Evolutionary conservation across 2,888 invertebrate genomes (phyloP).

Genomic region (Catocala fraxini): DNA sequence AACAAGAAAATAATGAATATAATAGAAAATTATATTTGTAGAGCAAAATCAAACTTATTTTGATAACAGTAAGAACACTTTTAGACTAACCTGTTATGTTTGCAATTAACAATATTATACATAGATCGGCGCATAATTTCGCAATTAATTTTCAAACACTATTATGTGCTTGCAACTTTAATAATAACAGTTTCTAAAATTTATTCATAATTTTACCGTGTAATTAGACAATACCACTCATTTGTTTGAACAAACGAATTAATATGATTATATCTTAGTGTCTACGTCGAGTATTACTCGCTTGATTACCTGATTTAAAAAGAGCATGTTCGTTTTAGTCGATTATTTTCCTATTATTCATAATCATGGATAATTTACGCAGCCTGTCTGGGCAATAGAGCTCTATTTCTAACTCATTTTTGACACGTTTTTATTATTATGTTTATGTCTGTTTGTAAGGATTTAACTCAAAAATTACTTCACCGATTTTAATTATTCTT

Average conservation of each 20-base stretch:
- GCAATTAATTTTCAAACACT: slow-evolving; percentile 33
- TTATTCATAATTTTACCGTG: slow-evolving; percentile 19
- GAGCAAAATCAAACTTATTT: neutral
- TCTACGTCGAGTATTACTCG: neutral
- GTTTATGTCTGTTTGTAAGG: too few species aligned
- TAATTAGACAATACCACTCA: slow-evolving; percentile 4
- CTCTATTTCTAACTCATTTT: too few species aligned
- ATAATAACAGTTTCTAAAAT: slow-evolving; percentile 23
- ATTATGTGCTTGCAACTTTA: slow-evolving; percentile 14
- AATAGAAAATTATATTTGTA: neutral
- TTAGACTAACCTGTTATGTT: slow-evolving; percentile 11
- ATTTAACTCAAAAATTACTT: too few species aligned
- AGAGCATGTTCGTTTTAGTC: too few species aligned
- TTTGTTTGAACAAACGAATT: slow-evolving; percentile 16
- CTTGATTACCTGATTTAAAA: too few species aligned
- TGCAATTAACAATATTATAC: slow-evolving; percentile 16
- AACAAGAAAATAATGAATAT: neutral
- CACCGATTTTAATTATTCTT: too few species aligned
- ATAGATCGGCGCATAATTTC: slow-evolving; percentile 34
- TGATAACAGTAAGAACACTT: slow-evolving; percentile 14
- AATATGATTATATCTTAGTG: neutral
- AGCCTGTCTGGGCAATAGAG: too few species aligned
- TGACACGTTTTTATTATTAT: too few species aligned
- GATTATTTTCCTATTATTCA: too few species aligned
- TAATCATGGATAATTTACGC: too few species aligned